phyloP scores from a whole-genome alignment of 2,888 invertebrate species.

The Dione vanillae region DNA sequence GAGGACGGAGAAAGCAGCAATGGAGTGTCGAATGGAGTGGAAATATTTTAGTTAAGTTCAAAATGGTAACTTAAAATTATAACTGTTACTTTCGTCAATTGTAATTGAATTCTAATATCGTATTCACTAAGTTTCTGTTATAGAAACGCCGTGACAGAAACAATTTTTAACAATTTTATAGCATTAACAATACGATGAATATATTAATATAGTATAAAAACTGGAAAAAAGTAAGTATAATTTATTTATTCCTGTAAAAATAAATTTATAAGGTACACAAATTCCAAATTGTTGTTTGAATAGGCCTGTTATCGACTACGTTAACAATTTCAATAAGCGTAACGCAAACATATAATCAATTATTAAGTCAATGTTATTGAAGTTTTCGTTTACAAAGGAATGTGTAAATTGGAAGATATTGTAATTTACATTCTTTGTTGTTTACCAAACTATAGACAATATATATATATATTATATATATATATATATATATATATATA shows the following conservation, averaged over 20 bases:
- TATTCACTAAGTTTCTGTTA: too few relatives aligned
- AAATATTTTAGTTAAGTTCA: too few relatives aligned
- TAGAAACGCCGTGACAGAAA: too few relatives aligned
- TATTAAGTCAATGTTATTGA: conserved; percentile 34
- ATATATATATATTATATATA: too few relatives aligned
- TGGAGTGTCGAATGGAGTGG: too few relatives aligned
- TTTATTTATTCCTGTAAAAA: not conserved
- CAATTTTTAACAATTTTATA: too few relatives aligned
- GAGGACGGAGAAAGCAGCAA: too few relatives aligned
- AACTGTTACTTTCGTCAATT: too few relatives aligned
- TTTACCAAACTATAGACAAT: not conserved
- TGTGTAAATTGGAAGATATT: not conserved
- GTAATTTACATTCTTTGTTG: conserved; percentile 4
- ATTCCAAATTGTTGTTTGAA: conserved; percentile 33
- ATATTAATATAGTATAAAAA: not conserved
- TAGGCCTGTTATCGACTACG: conserved; percentile 39
- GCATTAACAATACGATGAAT: too few relatives aligned
- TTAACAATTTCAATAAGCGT: conserved; percentile 40
- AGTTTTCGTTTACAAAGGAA: conserved; percentile 29
- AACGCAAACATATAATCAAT: conserved; percentile 37
- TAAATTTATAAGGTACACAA: not conserved
- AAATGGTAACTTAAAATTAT: too few relatives aligned
- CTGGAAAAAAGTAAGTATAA: not conserved
- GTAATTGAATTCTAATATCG: too few relatives aligned
- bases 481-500: too few relatives aligned